A percentile compares a stretch with the other conserved stretches of the same genome.
These are phyloP conservation scores for Drosophila atripex DNA, from an alignment of 2,888 invertebrate genomes.

Conservation along the genomic window DNA sequence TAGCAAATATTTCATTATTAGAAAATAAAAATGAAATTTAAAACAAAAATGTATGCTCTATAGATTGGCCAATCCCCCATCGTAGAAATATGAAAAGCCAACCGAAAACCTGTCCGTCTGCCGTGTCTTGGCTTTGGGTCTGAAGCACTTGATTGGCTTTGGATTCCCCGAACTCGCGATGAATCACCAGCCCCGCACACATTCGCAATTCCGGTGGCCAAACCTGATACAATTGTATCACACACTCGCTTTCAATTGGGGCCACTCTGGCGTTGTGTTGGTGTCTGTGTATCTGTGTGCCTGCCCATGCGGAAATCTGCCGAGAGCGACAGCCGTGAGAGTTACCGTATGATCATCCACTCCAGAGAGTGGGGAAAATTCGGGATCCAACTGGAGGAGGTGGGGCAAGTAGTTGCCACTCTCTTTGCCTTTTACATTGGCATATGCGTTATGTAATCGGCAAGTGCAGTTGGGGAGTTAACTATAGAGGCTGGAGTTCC, in stretches of 20 bases:
- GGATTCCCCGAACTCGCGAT: slow-evolving; percentile 80
- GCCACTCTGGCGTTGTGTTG: slow-evolving; percentile 4
- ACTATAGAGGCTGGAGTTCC: too few relatives aligned
- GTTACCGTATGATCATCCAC: slow-evolving; percentile 3
- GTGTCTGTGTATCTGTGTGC: slow-evolving; percentile 13
- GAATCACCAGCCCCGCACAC: slow-evolving; percentile 74
- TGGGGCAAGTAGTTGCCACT: slow-evolving; percentile 20
- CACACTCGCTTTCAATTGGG: slow-evolving; percentile 30
- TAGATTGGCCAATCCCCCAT: slow-evolving; percentile 19
- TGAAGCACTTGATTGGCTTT: slow-evolving; percentile 69
- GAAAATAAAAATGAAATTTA: too few relatives aligned
- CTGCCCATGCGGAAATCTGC: slow-evolving; percentile 48
- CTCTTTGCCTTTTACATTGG: slow-evolving; percentile 26
- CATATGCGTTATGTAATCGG: slow-evolving; percentile 53
- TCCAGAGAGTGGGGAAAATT: slow-evolving; percentile 12
- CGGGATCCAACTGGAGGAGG: not conserved
- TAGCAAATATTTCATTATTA: too few relatives aligned
- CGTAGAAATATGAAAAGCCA: slow-evolving; percentile 20
- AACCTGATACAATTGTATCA: slow-evolving; percentile 32
- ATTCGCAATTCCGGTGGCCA: slow-evolving; percentile 29
- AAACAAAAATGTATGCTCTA: not conserved
- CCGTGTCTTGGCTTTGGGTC: slow-evolving; percentile 34
- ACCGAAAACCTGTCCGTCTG: slow-evolving; percentile 57
- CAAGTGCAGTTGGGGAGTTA: slow-evolving; percentile 35
- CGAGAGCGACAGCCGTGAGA: slow-evolving; percentile 24